Conservation (phyloP, 2,113 vertebrate species). For the Pipra filicauda region DNA sequence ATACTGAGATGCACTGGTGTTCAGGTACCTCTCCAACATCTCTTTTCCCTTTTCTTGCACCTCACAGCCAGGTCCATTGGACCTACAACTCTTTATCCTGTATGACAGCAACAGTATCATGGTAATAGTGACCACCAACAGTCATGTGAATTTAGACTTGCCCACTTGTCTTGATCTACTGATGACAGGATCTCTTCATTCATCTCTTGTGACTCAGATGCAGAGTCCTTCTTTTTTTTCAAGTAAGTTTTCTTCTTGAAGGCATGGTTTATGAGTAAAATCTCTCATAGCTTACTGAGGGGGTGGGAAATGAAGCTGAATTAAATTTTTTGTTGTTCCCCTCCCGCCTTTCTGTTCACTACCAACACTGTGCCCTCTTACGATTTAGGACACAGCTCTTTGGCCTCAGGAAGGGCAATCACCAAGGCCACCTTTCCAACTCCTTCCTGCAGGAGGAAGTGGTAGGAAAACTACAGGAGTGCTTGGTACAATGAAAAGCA, state of each 20-base stretch:
- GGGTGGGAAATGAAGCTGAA: not conserved
- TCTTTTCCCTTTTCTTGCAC: not conserved
- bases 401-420: not conserved
- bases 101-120: accelerated
- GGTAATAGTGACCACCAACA: not conserved
- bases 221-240: not conserved
- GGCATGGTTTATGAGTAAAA: not conserved
- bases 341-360: not conserved
- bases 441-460: not conserved
- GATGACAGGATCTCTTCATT: not conserved
- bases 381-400: not conserved
- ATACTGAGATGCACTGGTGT: not conserved
- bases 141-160: not conserved
- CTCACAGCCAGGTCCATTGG: not conserved
- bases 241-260: not conserved
- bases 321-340: not conserved
- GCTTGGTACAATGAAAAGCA: not conserved
- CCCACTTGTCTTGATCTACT: not conserved
- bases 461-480: not conserved
- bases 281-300: not conserved
- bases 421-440: not conserved
- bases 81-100: not conserved
- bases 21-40: not conserved
- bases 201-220: not conserved
- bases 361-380: not conserved